These are phyloP conservation scores for Corella eumyota DNA, from an alignment of 23 tunicate genomes.

Conservation along the genomic window DNA sequence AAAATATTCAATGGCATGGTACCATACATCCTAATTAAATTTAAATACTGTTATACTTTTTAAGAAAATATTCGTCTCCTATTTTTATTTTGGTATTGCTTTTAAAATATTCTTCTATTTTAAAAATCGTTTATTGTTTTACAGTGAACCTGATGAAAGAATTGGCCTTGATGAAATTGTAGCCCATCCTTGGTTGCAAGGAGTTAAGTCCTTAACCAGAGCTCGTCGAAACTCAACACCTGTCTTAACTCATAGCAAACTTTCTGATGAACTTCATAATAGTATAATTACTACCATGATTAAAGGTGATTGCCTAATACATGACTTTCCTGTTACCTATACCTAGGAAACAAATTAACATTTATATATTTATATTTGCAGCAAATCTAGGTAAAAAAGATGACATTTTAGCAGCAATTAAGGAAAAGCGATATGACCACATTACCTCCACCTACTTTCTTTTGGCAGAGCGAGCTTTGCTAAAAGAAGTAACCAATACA, in stretches of 20 bases:
- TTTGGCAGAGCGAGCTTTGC: slow-evolving; percentile 65
- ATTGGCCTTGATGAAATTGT: slow-evolving; percentile 51
- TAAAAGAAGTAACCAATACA: slow-evolving; percentile 17
- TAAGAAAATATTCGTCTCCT: too few species aligned
- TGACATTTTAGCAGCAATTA: slow-evolving; percentile 55
- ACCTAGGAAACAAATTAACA: too few species aligned
- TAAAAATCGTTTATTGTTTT: neutral
- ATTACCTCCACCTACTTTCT: slow-evolving; percentile 90
- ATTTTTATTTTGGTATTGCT: too few species aligned
- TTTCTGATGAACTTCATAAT: slow-evolving; percentile 47
- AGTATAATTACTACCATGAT: slow-evolving; percentile 37
- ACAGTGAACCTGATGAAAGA: slow-evolving; percentile 78
- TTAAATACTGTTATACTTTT: too few species aligned
- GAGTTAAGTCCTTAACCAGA: slow-evolving; percentile 27
- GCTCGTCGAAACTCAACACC: slow-evolving; percentile 33
- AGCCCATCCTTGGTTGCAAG: slow-evolving; percentile 77
- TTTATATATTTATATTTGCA: too few species aligned
- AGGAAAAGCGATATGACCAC: slow-evolving; percentile 79
- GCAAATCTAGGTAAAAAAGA: slow-evolving; percentile 45
- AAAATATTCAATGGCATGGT: too few species aligned
- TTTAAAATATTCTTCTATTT: too few species aligned
- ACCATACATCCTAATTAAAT: too few species aligned
- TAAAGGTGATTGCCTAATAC: slow-evolving; percentile 22
- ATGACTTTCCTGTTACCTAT: neutral
- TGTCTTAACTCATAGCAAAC: slow-evolving; percentile 26